Evolutionary conservation across 1,140 invertebrate genomes (phyloP), one percentile per base, ranked within the genome.

Genomic region (Schlechtendalia chinensis): DNA sequence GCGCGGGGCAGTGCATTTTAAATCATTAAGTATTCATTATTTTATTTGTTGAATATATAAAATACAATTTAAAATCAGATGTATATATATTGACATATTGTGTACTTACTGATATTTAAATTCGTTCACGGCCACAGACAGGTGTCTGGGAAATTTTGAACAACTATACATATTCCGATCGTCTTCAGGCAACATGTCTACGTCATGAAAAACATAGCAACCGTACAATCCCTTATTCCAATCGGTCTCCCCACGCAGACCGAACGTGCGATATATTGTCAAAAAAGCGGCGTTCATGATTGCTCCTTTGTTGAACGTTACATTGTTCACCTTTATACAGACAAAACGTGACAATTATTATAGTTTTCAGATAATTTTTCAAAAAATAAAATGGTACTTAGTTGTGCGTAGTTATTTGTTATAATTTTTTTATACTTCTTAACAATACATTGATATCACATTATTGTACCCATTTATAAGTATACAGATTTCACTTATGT

Each of bases 181-280:
- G 83, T 91, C 89, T 85, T 91, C 90, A 0, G 90, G 90, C 10
- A 92, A 84, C 81, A 92, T 86, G 83, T 92, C 91, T 1, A 92
- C 90, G 82, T 92, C 91, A 83, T 92, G 91, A 84, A 92, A 92
- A 47, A 92, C 87, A 81, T 90, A 89, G 83, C 90, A 91, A 63
- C 89, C 86, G 83, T 86, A 89, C 75, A 81, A 77, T 67, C 82
- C 69, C 82, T 71, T 83, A 47, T 69, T 83, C 81, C 82, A 85
- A 82, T 61, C 83, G 83, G 32, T 82, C 83, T 45, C 86, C 84
- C 67, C 74, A 17, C 39, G 83, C 10, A 79, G 10, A 12, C 75
- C 75, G 22, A 29, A 79, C 10, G 54, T 63, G 12, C 82, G 75
- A 11, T 63, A 84, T 11, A 88, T 88, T 82, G 89, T 87, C 61